Conservation (phyloP, 2,113 vertebrate species). For the Thamnaconus septentrionalis region DNA sequence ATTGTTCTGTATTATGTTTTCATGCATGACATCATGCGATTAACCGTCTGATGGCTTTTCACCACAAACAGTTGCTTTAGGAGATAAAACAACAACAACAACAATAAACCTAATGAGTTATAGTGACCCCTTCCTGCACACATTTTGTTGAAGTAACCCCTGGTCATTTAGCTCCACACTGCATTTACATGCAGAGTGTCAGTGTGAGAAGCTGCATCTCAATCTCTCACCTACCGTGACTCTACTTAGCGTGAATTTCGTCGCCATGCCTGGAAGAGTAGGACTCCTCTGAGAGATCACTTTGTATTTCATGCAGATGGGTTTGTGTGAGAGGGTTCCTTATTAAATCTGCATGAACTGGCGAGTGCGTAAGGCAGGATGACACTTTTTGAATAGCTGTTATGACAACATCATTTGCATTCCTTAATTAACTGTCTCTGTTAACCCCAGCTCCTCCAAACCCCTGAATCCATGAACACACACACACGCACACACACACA, state of each 20-base stretch:
- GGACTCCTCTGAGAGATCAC: slow-evolving; percentile 55
- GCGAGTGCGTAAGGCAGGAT: slow-evolving; percentile 43
- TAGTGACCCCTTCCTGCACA: not conserved
- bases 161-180: slow-evolving; percentile 1
- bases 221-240: slow-evolving; percentile 27
- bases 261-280: slow-evolving; percentile 49
- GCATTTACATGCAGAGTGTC: too few species aligned
- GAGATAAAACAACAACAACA: too few species aligned
- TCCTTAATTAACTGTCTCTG: slow-evolving; percentile 75
- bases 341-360: slow-evolving; percentile 63
- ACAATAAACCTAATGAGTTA: too few species aligned
- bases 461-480: too few species aligned
- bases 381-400: slow-evolving; percentile 60
- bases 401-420: slow-evolving; percentile 78
- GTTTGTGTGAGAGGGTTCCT: slow-evolving; percentile 44
- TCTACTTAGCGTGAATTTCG: slow-evolving; percentile 64
- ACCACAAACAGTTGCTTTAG: not conserved
- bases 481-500: too few species aligned
- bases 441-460: not conserved
- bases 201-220: not conserved
- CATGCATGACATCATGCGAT: too few species aligned
- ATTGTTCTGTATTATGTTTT: too few species aligned
- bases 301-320: slow-evolving; percentile 54
- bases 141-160: not conserved
- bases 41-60: not conserved